phyloP scores from a whole-genome alignment of 37 sponge, comb jelly and placozoan genomes.

The Oscarella lobularis region DNA sequence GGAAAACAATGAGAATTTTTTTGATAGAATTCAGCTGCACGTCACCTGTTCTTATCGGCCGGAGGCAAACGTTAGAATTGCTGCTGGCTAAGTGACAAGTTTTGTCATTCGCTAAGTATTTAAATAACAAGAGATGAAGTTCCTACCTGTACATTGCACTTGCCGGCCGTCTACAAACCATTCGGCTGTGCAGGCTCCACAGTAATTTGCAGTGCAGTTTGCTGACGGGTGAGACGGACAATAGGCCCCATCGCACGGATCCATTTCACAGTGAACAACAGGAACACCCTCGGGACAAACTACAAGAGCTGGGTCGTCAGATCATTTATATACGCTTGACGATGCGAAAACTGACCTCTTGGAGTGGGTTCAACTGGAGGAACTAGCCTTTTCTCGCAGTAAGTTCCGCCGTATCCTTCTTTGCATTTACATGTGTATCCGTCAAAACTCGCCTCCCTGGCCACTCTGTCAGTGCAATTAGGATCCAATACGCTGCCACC shows the following conservation, averaged over 20 bases:
- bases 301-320: constrained; percentile 6
- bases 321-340: background rate
- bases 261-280: constrained; percentile 41
- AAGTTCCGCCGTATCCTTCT: constrained; percentile 32
- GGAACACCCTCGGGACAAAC: constrained; percentile 58
- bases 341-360: background rate
- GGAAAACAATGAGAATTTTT: too few species aligned
- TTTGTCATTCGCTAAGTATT: background rate
- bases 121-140: background rate
- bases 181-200: constrained; percentile 60
- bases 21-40: too few species aligned
- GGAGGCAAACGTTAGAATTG: constrained; percentile 10
- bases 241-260: constrained; percentile 53
- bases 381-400: constrained; percentile 26
- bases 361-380: background rate
- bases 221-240: constrained; percentile 65
- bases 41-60: too few species aligned
- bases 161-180: constrained; percentile 29
- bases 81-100: constrained; percentile 2
- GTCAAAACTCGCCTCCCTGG: constrained; percentile 3
- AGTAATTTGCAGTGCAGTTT: constrained; percentile 44
- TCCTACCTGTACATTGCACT: constrained; percentile 35
- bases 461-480: constrained; percentile 20
- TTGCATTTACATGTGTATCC: constrained; percentile 50
- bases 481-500: constrained; percentile 33